A percentile compares a stretch with the other conserved stretches of the same genome.
phyloP scores from a whole-genome alignment of 92 coral and sea anemone genomes.

The Umimayanthus chanpuru region DNA sequence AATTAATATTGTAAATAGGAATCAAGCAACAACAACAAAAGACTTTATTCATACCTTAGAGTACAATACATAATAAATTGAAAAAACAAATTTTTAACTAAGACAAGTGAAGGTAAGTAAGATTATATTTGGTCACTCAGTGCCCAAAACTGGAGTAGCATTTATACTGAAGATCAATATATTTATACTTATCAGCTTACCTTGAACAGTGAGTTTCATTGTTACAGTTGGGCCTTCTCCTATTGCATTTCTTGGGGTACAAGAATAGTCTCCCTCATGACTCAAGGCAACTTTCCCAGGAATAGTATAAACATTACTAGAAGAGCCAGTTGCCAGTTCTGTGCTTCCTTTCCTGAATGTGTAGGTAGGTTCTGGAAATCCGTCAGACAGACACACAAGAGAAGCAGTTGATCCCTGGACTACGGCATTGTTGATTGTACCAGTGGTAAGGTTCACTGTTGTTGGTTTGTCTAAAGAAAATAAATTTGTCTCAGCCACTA shows the following conservation, averaged over 20 bases:
- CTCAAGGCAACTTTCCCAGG: constrained; percentile 21
- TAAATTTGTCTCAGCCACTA: too few species aligned
- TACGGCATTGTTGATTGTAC: constrained; percentile 53
- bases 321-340: background rate
- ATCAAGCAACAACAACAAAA: too few species aligned
- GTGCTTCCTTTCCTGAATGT: constrained; percentile 39
- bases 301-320: constrained; percentile 31
- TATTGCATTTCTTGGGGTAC: constrained; percentile 52
- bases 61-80: too few species aligned
- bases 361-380: constrained; percentile 72
- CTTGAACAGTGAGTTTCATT: constrained; percentile 44
- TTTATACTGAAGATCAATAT: too few species aligned
- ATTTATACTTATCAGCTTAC: constrained; percentile 33
- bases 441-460: constrained; percentile 60
- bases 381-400: constrained; percentile 74
- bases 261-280: constrained; percentile 55
- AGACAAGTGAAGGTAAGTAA: too few species aligned
- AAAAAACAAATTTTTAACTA: too few species aligned
- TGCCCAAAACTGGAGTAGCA: too few species aligned
- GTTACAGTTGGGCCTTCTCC: constrained; percentile 59
- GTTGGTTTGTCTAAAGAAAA: constrained; percentile 58
- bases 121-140: too few species aligned
- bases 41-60: too few species aligned
- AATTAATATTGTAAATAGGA: too few species aligned
- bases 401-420: constrained; percentile 41